Evolutionary conservation across 1,140 invertebrate genomes (phyloP).

Genomic region (Formica selysi): DNA sequence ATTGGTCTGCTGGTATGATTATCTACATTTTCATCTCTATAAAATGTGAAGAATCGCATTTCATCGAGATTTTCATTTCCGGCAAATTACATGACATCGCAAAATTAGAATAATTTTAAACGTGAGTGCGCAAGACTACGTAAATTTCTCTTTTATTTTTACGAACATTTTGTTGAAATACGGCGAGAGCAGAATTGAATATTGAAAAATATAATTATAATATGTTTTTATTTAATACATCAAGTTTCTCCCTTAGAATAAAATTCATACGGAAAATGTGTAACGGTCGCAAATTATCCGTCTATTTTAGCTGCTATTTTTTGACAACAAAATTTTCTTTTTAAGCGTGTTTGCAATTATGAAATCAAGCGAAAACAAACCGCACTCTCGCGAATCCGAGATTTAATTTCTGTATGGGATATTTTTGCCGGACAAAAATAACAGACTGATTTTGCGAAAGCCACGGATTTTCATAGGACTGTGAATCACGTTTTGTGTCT

Average conservation of each 20-base stretch:
- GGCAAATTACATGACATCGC: slow-evolving; percentile 9
- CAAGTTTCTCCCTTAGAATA: not conserved
- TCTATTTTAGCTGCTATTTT: not conserved
- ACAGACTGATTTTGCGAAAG: slow-evolving; percentile 56
- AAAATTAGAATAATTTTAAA: slow-evolving; percentile 37
- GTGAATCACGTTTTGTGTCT: slow-evolving; percentile 71
- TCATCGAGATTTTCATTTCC: slow-evolving; percentile 2
- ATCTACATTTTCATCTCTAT: slow-evolving; percentile 21
- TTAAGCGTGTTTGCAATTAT: slow-evolving; percentile 21
- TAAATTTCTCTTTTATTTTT: slow-evolving; percentile 8
- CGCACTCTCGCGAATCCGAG: slow-evolving; percentile 20
- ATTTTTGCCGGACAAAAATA: slow-evolving; percentile 49
- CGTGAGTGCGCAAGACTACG: not conserved
- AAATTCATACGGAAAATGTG: not conserved
- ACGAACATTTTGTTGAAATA: not conserved
- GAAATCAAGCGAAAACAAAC: slow-evolving; percentile 55
- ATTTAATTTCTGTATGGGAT: slow-evolving; percentile 12
- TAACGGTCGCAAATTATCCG: not conserved
- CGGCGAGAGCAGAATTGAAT: not conserved
- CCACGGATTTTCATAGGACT: slow-evolving; percentile 54
- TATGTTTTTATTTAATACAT: slow-evolving; percentile 30
- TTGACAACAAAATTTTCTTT: not conserved
- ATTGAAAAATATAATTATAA: not conserved
- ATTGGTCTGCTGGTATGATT: not conserved
- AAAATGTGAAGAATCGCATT: slow-evolving; percentile 7